A percentile compares a stretch with the other conserved stretches of the same genome.
These are phyloP conservation scores for Anser cygnoides DNA, from an alignment of 2,113 vertebrate species.

Conservation along the genomic window DNA sequence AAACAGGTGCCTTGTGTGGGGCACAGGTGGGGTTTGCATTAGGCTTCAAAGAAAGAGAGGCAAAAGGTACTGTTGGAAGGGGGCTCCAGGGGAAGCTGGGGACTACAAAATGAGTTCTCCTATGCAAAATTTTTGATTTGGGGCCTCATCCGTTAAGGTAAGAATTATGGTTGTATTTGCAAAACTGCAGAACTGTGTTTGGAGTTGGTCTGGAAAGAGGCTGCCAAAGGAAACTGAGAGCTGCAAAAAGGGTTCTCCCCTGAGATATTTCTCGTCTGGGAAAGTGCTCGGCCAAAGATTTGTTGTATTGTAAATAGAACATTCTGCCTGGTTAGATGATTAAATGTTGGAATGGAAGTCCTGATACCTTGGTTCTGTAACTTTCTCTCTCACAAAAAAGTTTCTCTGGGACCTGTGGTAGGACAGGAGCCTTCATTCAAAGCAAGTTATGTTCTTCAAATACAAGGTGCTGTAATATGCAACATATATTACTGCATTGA, in stretches of 20 bases:
- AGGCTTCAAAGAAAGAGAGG: neutral
- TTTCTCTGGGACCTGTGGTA: neutral
- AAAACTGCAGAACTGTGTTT: neutral
- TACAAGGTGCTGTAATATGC: neutral
- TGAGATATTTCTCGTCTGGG: conserved; percentile 57
- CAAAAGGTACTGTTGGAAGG: neutral
- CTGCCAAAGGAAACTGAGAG: conserved; percentile 41
- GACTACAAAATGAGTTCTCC: neutral
- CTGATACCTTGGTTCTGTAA: conserved; percentile 5
- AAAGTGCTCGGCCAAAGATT: conserved; percentile 15
- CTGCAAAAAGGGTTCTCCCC: conserved; percentile 26
- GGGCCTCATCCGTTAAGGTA: neutral
- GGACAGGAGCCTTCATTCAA: neutral
- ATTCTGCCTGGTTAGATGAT: conserved; percentile 40
- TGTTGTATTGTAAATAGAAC: conserved; percentile 54
- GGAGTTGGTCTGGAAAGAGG: neutral
- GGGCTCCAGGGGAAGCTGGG: neutral
- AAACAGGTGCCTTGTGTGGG: neutral
- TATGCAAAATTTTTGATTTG: neutral
- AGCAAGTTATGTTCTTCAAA: neutral
- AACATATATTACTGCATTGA: neutral
- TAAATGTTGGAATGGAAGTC: conserved; percentile 12
- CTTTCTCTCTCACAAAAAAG: neutral
- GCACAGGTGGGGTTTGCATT: neutral
- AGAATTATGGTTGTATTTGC: neutral